These are phyloP conservation scores for Leptoclinus maculatus DNA, from an alignment of 2,797 vertebrate species.

Conservation along the genomic window DNA sequence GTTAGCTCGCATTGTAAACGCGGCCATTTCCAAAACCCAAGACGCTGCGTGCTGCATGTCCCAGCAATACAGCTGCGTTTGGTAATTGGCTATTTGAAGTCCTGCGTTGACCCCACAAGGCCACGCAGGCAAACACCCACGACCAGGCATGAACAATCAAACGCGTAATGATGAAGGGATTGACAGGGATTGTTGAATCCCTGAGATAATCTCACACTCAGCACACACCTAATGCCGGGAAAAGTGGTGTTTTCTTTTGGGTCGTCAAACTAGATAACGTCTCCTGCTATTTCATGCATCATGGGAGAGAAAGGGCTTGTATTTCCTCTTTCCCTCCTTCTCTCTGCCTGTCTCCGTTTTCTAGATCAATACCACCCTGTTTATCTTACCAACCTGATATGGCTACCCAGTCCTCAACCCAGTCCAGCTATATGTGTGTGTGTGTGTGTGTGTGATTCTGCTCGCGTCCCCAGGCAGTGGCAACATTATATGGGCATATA, in stretches of 20 bases:
- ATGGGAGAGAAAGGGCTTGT: constrained; percentile 49
- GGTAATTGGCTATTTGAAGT: neutral
- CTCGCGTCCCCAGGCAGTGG: constrained; percentile 64
- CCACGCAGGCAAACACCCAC: constrained; percentile 2
- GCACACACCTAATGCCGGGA: constrained; percentile 30
- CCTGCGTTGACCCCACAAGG: neutral
- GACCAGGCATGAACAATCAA: constrained; percentile 8
- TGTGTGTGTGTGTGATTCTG: constrained; percentile 38
- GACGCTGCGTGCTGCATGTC: neutral
- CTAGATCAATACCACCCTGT: constrained; percentile 76
- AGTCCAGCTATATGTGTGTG: constrained; percentile 37
- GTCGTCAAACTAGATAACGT: constrained; percentile 70
- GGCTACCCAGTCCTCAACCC: constrained; percentile 40
- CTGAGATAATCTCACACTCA: constrained; percentile 26
- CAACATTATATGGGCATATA: constrained; percentile 76
- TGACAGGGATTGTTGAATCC: constrained; percentile 22
- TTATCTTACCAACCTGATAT: constrained; percentile 70
- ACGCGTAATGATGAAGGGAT: constrained; percentile 21
- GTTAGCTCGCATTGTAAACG: neutral
- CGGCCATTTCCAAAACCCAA: neutral
- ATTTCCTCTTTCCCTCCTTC: constrained; percentile 53
- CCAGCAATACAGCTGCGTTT: neutral
- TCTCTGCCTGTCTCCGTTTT: constrained; percentile 60
- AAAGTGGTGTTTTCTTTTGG: constrained; percentile 53
- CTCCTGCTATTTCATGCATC: constrained; percentile 72